phyloP scores from a whole-genome alignment of 2,797 vertebrate species.

The Thalassophryne amazonica region DNA sequence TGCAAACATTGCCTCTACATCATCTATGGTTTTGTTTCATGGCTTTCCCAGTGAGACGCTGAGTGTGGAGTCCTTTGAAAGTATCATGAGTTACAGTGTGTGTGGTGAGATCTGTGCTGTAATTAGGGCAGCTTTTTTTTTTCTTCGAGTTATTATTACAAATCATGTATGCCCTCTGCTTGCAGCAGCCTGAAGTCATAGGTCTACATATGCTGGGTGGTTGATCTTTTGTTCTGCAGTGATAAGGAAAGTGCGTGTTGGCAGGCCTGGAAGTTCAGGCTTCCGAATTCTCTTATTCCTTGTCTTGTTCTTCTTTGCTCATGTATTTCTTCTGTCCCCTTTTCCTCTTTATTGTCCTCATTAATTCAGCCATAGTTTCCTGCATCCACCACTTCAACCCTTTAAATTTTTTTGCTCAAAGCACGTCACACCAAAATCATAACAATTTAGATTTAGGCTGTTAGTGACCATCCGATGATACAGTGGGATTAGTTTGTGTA shows the following conservation, averaged over 20 bases:
- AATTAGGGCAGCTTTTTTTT: slow-evolving; percentile 54
- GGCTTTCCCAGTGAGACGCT: slow-evolving; percentile 2
- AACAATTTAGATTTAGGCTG: too few species aligned
- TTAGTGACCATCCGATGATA: too few species aligned
- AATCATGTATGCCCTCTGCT: too few species aligned
- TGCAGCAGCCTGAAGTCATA: too few species aligned
- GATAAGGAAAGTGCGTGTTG: slow-evolving; percentile 10
- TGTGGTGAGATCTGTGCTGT: slow-evolving; percentile 22
- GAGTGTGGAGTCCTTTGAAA: slow-evolving; percentile 15
- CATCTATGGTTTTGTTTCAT: slow-evolving; percentile 7
- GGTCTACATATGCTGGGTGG: too few species aligned
- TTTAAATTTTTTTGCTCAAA: too few species aligned
- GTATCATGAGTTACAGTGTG: slow-evolving; percentile 28
- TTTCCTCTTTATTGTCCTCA: background rate
- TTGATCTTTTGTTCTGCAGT: slow-evolving; percentile 49
- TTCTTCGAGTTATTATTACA: slow-evolving; percentile 56
- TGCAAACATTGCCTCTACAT: slow-evolving; percentile 28
- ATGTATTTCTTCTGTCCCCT: background rate
- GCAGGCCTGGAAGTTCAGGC: slow-evolving; percentile 2
- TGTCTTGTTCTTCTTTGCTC: slow-evolving; percentile 6
- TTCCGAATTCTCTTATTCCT: slow-evolving; percentile 1
- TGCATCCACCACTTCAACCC: background rate
- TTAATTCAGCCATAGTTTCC: slow-evolving; percentile 12
- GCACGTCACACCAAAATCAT: too few species aligned
- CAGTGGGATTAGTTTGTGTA: too few species aligned